phyloP scores from a whole-genome alignment of 1,140 invertebrate species.

The Planococcus citri region DNA sequence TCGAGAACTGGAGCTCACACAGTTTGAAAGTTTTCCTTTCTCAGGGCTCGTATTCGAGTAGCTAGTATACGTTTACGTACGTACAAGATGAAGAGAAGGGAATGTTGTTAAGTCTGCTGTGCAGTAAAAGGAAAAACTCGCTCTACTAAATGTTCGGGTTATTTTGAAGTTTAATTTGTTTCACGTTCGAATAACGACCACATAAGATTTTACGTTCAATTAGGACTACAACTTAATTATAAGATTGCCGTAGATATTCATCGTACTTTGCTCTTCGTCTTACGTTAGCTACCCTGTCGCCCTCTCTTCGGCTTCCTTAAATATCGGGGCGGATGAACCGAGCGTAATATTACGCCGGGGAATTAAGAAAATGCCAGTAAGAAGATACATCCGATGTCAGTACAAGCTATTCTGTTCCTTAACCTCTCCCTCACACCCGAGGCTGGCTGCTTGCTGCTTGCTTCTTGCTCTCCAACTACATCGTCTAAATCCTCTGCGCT shows the following conservation, averaged over 20 bases:
- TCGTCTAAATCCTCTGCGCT: too few relatives aligned
- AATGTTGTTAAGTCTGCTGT: too few relatives aligned
- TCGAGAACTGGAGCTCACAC: too few relatives aligned
- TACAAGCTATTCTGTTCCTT: background rate
- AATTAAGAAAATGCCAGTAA: background rate
- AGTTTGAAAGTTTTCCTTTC: background rate
- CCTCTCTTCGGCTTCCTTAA: background rate
- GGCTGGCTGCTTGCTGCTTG: too few relatives aligned
- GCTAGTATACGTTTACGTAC: too few relatives aligned
- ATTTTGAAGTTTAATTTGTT: slow-evolving; percentile 8
- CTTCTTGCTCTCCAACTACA: too few relatives aligned
- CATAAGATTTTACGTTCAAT: slow-evolving; percentile 7
- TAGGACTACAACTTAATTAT: slow-evolving; percentile 7
- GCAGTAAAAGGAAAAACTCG: background rate
- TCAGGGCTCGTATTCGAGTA: background rate
- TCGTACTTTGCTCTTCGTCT: background rate
- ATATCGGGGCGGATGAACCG: background rate
- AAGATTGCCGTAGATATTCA: slow-evolving; percentile 3
- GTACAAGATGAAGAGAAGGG: too few relatives aligned
- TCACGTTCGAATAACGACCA: background rate
- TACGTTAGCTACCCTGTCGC: too few relatives aligned
- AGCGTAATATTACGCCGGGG: slow-evolving; percentile 5
- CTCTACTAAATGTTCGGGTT: background rate
- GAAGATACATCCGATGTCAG: slow-evolving; percentile 6
- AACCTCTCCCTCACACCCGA: too few relatives aligned